A percentile compares a stretch with the other conserved stretches of the same genome.
phyloP scores from a whole-genome alignment of 1,140 invertebrate species.

The Macrotrachela quadricornifera region DNA sequence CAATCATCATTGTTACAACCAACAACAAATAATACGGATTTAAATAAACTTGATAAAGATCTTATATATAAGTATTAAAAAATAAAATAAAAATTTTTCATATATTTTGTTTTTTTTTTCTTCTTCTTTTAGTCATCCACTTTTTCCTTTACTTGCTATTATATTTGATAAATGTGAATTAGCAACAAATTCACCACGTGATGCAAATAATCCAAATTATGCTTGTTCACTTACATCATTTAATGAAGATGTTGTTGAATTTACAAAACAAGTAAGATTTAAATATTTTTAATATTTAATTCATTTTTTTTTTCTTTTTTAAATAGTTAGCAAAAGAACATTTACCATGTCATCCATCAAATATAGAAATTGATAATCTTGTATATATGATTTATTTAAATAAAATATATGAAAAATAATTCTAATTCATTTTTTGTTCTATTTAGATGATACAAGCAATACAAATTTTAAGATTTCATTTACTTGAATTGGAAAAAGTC shows the following conservation, averaged over 20 bases:
- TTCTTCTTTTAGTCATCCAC: slow-evolving; percentile 68
- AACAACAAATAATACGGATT: too few relatives aligned
- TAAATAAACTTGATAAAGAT: too few relatives aligned
- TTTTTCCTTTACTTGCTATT: slow-evolving; percentile 87
- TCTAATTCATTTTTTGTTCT: slow-evolving; percentile 2
- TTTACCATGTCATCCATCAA: slow-evolving; percentile 12
- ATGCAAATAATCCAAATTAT: slow-evolving; percentile 69
- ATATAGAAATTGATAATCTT: slow-evolving; percentile 30
- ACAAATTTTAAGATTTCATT: slow-evolving; percentile 98
- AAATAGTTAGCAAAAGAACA: not conserved
- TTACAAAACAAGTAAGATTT: slow-evolving; percentile 72
- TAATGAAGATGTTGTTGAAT: slow-evolving; percentile 95
- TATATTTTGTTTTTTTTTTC: not conserved
- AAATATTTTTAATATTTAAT: not conserved
- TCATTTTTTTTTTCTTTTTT: too few relatives aligned
- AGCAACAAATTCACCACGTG: slow-evolving; percentile 90
- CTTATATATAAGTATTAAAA: too few relatives aligned
- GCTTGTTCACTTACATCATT: slow-evolving; percentile 92
- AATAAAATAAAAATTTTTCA: too few relatives aligned
- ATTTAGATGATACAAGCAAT: slow-evolving; percentile 93
- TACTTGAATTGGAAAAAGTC: slow-evolving; percentile 99
- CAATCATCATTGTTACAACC: too few relatives aligned
- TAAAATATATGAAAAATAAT: not conserved
- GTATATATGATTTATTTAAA: slow-evolving; percentile 14
- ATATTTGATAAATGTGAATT: slow-evolving; percentile 99